Percentiles rank a stretch among this genome's conserved stretches.
These are phyloP conservation scores for Bostrychus sinensis DNA, from an alignment of 2,113 vertebrate species.

Conservation along the genomic window DNA sequence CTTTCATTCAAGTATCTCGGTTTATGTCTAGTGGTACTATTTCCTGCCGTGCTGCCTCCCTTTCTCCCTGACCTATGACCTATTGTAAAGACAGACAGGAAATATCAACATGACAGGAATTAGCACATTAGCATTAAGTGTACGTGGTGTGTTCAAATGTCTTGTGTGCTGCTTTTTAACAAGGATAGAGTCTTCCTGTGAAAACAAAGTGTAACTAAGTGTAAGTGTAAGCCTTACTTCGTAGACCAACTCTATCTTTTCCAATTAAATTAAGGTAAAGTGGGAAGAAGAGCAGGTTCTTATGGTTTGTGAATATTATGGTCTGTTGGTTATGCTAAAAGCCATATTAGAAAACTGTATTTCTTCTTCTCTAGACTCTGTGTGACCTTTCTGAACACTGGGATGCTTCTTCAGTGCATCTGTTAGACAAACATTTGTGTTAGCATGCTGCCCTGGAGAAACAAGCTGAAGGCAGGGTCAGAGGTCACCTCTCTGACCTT, in stretches of 20 bases:
- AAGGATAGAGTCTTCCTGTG: not conserved
- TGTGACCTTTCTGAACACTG: conserved; percentile 12
- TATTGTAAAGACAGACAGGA: not conserved
- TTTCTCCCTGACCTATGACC: conserved; percentile 12
- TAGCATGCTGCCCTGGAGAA: conserved; percentile 81
- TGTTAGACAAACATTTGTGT: conserved; percentile 78
- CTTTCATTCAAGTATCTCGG: conserved; percentile 6
- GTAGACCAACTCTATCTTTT: too few species aligned
- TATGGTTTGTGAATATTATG: not conserved
- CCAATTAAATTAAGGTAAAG: not conserved
- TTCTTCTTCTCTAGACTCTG: conserved; percentile 66
- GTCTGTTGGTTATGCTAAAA: not conserved
- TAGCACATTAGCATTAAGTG: not conserved
- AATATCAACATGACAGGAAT: not conserved
- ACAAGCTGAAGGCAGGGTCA: conserved; percentile 68
- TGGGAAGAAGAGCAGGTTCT: not conserved
- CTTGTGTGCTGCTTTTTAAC: conserved; percentile 12
- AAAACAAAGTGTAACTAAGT: too few species aligned
- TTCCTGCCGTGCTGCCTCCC: not conserved
- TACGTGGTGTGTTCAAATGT: too few species aligned
- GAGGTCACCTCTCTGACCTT: conserved; percentile 22
- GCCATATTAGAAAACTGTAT: not conserved
- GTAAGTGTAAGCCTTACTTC: too few species aligned
- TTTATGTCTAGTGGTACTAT: not conserved
- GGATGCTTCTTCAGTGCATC: conserved; percentile 78